These are phyloP conservation scores for Caenorhabditis macrosperma DNA, from an alignment of 2,888 invertebrate genomes.

Conservation along the genomic window DNA sequence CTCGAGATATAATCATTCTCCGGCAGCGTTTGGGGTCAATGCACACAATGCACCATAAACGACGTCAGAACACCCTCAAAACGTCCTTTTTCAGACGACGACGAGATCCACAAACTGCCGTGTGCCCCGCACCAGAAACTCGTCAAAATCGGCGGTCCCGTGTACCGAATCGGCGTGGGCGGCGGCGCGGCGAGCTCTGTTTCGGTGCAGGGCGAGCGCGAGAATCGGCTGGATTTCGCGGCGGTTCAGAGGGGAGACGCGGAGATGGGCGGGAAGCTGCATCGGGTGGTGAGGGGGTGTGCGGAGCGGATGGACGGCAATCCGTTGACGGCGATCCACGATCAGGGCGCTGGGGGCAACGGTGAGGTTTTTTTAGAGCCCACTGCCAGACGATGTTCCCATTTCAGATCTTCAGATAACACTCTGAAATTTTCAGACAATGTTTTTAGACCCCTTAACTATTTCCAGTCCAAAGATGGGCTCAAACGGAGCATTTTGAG, in stretches of 20 bases:
- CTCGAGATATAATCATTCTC: no score
- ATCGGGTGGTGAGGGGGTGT: constrained; percentile 93
- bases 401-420: no score
- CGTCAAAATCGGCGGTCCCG: constrained; percentile 96
- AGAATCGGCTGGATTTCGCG: constrained; percentile 89
- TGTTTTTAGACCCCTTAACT: no score
- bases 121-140: constrained; percentile 83
- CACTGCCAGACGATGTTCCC: no score
- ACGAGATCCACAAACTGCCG: constrained; percentile 54
- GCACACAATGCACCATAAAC: no score
- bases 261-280: constrained; percentile 98
- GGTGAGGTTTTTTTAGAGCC: constrained; percentile 78
- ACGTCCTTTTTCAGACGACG: constrained; percentile 62
- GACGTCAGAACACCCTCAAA: no score
- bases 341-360: constrained; percentile 97
- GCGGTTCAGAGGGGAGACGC: constrained; percentile 97
- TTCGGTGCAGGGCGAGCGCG: constrained; percentile 87
- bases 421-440: no score
- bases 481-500: no score
- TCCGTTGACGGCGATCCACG: constrained; percentile 95
- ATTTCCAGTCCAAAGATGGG: no score
- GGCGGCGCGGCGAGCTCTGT: constrained; percentile 98
- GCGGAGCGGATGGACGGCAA: constrained; percentile 87
- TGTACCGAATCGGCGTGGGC: constrained; percentile 97
- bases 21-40: no score